Conservation (phyloP, 2,888 invertebrate genomes). For the Athalia circularis region DNA sequence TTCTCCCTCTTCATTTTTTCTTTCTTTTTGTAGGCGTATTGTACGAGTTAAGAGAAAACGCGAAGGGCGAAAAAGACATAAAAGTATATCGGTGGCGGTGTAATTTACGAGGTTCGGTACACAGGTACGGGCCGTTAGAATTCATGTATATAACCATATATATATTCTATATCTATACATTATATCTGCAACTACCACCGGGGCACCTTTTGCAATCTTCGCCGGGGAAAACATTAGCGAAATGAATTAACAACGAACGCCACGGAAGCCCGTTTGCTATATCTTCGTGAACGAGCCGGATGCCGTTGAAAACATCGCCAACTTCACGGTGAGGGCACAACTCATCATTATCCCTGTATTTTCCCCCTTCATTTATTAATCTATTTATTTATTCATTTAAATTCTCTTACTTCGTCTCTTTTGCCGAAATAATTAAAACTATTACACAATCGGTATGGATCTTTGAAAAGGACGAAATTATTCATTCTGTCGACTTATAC, state of each 20-base stretch:
- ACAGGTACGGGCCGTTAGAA: background rate
- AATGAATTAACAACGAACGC: conserved; percentile 32
- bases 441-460: too few relatives aligned
- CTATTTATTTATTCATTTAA: too few relatives aligned
- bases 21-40: background rate
- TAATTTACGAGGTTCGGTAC: conserved; percentile 9
- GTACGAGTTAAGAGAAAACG: background rate
- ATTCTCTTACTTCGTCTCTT: too few relatives aligned
- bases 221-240: conserved; percentile 25
- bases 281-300: background rate
- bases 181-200: background rate
- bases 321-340: too few relatives aligned
- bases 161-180: background rate
- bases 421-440: too few relatives aligned
- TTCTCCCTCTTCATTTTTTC: background rate
- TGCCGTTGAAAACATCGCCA: background rate
- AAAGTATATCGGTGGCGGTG: background rate
- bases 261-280: background rate
- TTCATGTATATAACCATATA: background rate
- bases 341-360: too few relatives aligned
- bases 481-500: too few relatives aligned
- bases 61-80: conserved; percentile 4
- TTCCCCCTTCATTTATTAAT: too few relatives aligned
- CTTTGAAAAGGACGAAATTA: too few relatives aligned
- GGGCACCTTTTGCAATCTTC: background rate